Base-by-base conservation (phyloP, 2,797 vertebrate genomes). In the Eulemur mongoz region DNA sequence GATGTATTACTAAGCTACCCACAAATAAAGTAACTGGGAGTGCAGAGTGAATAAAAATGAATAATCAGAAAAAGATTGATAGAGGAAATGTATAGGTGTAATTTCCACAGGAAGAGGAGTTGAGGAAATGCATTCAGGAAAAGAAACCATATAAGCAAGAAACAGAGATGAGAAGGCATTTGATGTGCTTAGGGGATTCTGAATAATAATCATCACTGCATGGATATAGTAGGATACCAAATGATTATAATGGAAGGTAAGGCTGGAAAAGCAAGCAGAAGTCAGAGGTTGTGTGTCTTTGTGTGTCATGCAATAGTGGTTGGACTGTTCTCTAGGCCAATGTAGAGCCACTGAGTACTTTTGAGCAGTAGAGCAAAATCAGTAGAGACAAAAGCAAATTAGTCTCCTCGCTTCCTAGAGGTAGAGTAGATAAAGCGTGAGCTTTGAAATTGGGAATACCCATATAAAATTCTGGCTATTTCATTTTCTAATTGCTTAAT, bases 301-400 rank as follows among this genome's bases (percentile, higher is more conserved):
- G n/a, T 10, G 12, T 54, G 84, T 20, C n/a, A 20, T 2, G 2
- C 32, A 82, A 30, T 27, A 67, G 4, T 80, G 27, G 30, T 48
- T 43, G 63, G 48, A 69, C 59, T 43, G 32, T 61, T 91, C 67
- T 94, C 88, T 59, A 86, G 59, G 40, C 25, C 45, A 88, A 79
- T 40, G 59, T 57, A 72, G 69, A 97, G 45, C 22, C 65, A 81
- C 83, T 61, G 61, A 85, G 67, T 38, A 73, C 81, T 87, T 89
- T 43, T 72, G 48, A 91, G 57, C 38, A 40, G 65, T 87, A 76
- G 38, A 92, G 38, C 11, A 93, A 87, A 95, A 73, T 93, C 69
- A 89, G 61, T 95, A 84, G 78, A 89, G 87, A 72, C 57, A 88
- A 85, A 84, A 95, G 89, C 38, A 96, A 96, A 88, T 92, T 75